Base-by-base conservation (phyloP, 2,797 vertebrate genomes). In the Eulemur albifrons region DNA sequence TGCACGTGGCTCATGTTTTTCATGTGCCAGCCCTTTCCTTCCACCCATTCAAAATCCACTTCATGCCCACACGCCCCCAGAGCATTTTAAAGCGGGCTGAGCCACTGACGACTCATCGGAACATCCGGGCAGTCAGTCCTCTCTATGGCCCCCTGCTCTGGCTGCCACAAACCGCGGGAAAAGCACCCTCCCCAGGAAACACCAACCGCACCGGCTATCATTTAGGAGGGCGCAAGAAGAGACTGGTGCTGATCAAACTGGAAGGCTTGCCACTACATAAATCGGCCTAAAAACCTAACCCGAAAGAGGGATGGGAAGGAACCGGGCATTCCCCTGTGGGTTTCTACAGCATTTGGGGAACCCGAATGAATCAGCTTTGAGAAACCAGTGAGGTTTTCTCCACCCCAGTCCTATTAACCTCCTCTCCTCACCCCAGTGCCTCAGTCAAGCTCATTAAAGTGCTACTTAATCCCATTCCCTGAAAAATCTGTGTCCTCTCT, bases 351-450 rank as follows among this genome's bases (percentile, higher is more conserved):
- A 63, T 80, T 81, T 50, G 61, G 23, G 38, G 91, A 61, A 75
- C 84, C 90, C 76, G 50, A 13, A 88, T 83, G 86, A 97, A 95
- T 92, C 81, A 82, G 77, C 52, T 69, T 87, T 21, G 43, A 86
- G 92, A 96, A 72, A 20, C 25, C 52, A 77, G n/a, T 9, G 21
- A 88, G 75, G 79, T 45, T 23, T 35, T n/a, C 48, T 59, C 73
- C 69, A 80, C 52, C 73, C 14, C 3, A 45, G 54, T 32, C 69
- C 57, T 45, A 27, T 52, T 48, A 61, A 63, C 67, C 9, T 30
- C 82, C 57, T 77, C 50, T 77, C 69, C 63, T 70, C 21, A 35
- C 12, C 59, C n/a, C n/a, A 43, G 4, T 23, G 65, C 65, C 75
- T 70, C 69, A 15, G 35, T 40, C 91, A 86, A 3, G 18, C 77